Evolutionary conservation across 2,113 vertebrate genomes (phyloP).

Genomic region (Trematocara macrostoma): DNA sequence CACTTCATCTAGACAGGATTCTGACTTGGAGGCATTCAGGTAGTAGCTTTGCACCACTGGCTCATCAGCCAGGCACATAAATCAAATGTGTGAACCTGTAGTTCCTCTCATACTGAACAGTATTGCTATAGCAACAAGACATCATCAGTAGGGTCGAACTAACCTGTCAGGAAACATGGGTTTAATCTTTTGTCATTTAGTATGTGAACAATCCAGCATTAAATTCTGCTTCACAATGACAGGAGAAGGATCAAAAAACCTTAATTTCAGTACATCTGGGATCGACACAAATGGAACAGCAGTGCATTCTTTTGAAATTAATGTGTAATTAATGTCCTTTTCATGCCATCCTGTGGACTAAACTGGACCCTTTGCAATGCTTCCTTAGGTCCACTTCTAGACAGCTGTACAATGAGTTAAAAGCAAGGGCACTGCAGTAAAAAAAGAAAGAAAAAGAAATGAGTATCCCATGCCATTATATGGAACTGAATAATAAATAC

Average conservation of each 20-base stretch:
- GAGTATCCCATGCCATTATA: not conserved
- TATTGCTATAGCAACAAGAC: not conserved
- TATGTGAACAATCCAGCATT: not conserved
- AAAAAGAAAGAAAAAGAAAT: not conserved
- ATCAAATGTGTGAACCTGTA: not conserved
- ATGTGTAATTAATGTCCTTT: not conserved
- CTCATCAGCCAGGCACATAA: not conserved
- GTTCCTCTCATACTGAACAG: not conserved
- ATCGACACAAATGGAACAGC: not conserved
- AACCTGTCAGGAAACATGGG: not conserved
- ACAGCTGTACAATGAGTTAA: not conserved
- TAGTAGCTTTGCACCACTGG: not conserved
- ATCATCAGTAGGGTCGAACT: not conserved
- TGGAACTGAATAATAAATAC: not conserved
- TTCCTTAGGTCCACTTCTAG: not conserved
- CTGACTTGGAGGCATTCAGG: not conserved
- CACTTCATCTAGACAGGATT: not conserved
- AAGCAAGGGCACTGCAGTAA: not conserved
- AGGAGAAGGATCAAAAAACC: not conserved
- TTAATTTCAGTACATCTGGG: not conserved
- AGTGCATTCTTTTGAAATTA: not conserved
- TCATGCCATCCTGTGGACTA: not conserved
- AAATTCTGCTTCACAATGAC: not conserved
- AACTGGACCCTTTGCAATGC: not conserved
- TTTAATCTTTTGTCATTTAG: not conserved